Percentiles rank a stretch among this genome's conserved stretches.
phyloP scores from a whole-genome alignment of 2,113 vertebrate genomes.

The Stigmatopora argus region DNA sequence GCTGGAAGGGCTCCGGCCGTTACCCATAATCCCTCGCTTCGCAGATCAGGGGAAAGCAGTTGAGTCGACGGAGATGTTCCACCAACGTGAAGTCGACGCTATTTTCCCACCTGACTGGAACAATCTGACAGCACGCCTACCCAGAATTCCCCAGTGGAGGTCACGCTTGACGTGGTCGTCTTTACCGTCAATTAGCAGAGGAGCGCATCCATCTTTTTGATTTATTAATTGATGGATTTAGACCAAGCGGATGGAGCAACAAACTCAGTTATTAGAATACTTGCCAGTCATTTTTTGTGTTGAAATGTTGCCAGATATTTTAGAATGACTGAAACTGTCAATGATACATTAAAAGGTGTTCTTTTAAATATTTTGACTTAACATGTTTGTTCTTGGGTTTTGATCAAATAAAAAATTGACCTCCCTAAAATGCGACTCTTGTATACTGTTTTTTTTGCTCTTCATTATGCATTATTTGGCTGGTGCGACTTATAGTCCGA shows the following conservation, averaged over 20 bases:
- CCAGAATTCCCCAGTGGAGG: conserved; percentile 45
- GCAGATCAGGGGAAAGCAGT: conserved; percentile 33
- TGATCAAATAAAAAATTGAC: too few relatives aligned
- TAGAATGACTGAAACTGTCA: too few relatives aligned
- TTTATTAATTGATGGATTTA: conserved; percentile 62
- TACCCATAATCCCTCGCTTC: conserved; percentile 42
- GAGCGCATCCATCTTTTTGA: conserved; percentile 59
- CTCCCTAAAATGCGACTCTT: too few relatives aligned
- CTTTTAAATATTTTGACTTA: too few relatives aligned
- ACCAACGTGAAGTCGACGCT: conserved; percentile 28
- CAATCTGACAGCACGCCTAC: conserved; percentile 52
- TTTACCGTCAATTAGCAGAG: conserved; percentile 64
- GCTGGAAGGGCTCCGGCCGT: conserved; percentile 42
- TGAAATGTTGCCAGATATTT: too few relatives aligned
- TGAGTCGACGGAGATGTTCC: not conserved
- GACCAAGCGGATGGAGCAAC: not conserved
- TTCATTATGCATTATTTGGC: too few relatives aligned
- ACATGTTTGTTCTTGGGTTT: too few relatives aligned
- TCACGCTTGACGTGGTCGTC: conserved; percentile 59
- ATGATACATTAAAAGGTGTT: too few relatives aligned
- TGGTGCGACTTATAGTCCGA: too few relatives aligned
- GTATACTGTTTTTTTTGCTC: too few relatives aligned
- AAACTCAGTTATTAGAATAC: too few relatives aligned
- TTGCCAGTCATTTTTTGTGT: too few relatives aligned
- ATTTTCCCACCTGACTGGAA: conserved; percentile 50